A percentile compares a stretch with the other conserved stretches of the same genome.
Conservation (phyloP, 2,797 vertebrate genomes). For the Malurus splendens region DNA sequence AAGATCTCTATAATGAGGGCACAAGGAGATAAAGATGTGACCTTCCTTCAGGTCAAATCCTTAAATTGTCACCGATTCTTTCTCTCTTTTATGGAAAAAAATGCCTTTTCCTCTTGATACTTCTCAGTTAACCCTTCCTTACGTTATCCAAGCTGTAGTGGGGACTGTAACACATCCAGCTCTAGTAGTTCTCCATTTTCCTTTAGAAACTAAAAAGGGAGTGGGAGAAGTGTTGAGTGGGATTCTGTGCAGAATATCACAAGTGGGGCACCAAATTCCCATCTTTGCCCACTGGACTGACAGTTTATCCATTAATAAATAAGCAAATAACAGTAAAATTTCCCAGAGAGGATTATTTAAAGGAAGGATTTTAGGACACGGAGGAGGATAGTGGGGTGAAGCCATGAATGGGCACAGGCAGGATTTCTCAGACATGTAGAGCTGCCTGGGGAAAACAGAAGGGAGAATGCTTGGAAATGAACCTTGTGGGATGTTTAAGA, state of each 20-base stretch:
- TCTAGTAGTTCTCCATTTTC: background rate
- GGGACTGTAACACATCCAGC: background rate
- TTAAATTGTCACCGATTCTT: background rate
- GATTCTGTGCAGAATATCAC: background rate
- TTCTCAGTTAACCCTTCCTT: background rate
- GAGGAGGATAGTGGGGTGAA: background rate
- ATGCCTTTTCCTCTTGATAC: background rate
- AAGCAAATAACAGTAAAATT: background rate
- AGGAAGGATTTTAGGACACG: background rate
- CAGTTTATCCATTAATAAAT: background rate
- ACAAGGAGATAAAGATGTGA: background rate
- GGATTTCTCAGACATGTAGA: background rate
- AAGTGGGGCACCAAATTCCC: background rate
- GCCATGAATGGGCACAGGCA: background rate
- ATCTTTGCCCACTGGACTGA: background rate
- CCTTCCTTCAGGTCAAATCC: background rate
- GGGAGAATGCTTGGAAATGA: background rate
- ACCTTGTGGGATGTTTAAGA: background rate
- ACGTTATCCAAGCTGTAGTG: background rate
- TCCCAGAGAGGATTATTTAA: background rate
- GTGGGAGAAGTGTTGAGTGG: background rate
- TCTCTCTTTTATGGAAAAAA: background rate
- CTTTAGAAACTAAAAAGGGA: background rate
- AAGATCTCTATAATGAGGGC: background rate
- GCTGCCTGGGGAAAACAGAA: background rate